Conservation (phyloP, 1,140 invertebrate species). For the Cotesia glomerata region DNA sequence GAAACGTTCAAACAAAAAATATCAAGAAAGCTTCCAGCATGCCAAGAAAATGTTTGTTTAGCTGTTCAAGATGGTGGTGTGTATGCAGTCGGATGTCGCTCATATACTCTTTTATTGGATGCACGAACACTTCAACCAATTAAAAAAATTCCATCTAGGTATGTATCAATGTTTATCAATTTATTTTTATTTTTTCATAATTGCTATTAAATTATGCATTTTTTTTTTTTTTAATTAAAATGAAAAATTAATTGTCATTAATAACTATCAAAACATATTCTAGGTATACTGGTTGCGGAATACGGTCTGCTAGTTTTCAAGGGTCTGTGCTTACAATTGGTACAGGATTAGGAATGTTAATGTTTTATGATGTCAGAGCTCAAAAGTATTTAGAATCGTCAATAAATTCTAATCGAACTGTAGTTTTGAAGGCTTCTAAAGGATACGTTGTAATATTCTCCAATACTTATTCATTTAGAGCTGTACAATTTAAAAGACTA, state of each 20-base stretch:
- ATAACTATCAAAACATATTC: constrained; percentile 47
- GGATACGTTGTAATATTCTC: constrained; percentile 80
- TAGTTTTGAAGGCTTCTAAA: constrained; percentile 85
- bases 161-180: constrained; percentile 29
- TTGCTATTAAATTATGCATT: not conserved
- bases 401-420: constrained; percentile 85
- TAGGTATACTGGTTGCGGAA: constrained; percentile 83
- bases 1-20: constrained; percentile 83
- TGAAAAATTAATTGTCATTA: not conserved
- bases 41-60: constrained; percentile 92
- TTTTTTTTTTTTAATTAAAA: not conserved
- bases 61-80: constrained; percentile 82
- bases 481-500: not conserved
- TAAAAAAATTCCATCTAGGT: constrained; percentile 67
- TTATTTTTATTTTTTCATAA: not conserved
- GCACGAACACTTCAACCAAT: constrained; percentile 81
- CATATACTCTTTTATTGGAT: constrained; percentile 89
- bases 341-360: constrained; percentile 87
- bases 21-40: constrained; percentile 84
- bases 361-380: constrained; percentile 93
- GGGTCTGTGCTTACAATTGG: constrained; percentile 92
- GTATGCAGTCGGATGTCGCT: constrained; percentile 92
- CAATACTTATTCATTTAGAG: not conserved
- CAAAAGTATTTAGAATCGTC: constrained; percentile 91
- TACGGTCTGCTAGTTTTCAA: constrained; percentile 89